Percentiles rank a stretch among this genome's conserved stretches.
Conservation (phyloP, 2,888 invertebrate species). For the Himalopsyche tibetana region DNA sequence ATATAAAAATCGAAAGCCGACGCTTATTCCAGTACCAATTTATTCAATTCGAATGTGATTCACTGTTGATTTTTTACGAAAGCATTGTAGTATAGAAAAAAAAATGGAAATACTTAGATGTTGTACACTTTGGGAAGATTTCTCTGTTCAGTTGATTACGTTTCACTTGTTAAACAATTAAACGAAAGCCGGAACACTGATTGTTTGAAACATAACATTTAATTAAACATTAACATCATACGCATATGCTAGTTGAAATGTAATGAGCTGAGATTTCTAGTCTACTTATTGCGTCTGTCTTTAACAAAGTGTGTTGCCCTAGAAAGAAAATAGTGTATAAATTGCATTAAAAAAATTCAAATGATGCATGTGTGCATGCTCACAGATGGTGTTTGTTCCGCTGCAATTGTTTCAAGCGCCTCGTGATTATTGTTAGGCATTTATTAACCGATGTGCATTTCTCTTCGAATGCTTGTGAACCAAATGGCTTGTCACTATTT, state of each 20-base stretch:
- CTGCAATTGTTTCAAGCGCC: constrained; percentile 46
- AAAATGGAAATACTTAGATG: background rate
- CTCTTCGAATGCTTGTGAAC: constrained; percentile 44
- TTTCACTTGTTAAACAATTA: constrained; percentile 26
- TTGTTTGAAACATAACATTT: constrained; percentile 29
- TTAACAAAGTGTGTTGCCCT: constrained; percentile 55
- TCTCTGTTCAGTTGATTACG: background rate
- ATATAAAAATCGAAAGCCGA: too few relatives aligned
- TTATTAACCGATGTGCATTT: constrained; percentile 41
- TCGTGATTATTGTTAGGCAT: constrained; percentile 35
- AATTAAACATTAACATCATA: constrained; percentile 52
- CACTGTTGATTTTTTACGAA: too few relatives aligned
- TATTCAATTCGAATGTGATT: too few relatives aligned
- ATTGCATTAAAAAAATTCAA: constrained; percentile 49
- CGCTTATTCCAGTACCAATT: too few relatives aligned
- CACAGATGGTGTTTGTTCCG: constrained; percentile 35
- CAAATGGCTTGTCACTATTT: constrained; percentile 1
- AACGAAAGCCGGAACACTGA: constrained; percentile 49
- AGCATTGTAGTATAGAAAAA: too few relatives aligned
- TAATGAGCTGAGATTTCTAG: constrained; percentile 60
- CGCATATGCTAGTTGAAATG: constrained; percentile 41
- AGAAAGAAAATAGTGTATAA: constrained; percentile 63
- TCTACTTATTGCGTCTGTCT: constrained; percentile 58
- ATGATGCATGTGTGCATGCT: constrained; percentile 2
- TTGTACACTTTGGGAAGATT: background rate